Percentiles rank a stretch among this genome's conserved stretches.
These are phyloP conservation scores for Capreolus pygargus DNA, from an alignment of 2,113 vertebrate species.

Conservation along the genomic window DNA sequence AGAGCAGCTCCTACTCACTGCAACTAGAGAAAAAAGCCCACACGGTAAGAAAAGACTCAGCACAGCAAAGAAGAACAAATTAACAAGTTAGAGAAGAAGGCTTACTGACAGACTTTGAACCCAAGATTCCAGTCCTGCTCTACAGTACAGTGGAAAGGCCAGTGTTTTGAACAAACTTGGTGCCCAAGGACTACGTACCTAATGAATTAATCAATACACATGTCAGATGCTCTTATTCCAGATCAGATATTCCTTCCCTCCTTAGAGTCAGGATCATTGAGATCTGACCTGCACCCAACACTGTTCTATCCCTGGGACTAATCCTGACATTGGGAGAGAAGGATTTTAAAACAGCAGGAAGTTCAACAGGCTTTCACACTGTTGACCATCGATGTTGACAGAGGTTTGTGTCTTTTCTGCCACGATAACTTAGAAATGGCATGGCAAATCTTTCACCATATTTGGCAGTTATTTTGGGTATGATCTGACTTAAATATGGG, in stretches of 20 bases:
- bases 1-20: not conserved
- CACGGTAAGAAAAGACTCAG: not conserved
- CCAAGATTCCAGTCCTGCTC: not conserved
- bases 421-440: not conserved
- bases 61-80: not conserved
- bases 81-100: not conserved
- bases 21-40: not conserved
- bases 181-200: not conserved
- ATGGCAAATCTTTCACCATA: not conserved
- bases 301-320: not conserved
- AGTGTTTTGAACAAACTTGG: not conserved
- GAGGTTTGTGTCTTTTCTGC: not conserved
- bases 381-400: not conserved
- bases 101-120: not conserved
- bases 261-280: not conserved
- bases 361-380: not conserved
- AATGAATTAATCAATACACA: not conserved
- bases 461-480: not conserved
- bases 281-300: not conserved
- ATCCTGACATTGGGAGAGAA: not conserved
- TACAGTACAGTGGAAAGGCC: not conserved
- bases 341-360: not conserved
- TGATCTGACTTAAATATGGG: not conserved
- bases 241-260: not conserved
- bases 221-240: not conserved